phyloP scores from a whole-genome alignment of 1,140 invertebrate genomes.

The Rhyacophila brunnea region DNA sequence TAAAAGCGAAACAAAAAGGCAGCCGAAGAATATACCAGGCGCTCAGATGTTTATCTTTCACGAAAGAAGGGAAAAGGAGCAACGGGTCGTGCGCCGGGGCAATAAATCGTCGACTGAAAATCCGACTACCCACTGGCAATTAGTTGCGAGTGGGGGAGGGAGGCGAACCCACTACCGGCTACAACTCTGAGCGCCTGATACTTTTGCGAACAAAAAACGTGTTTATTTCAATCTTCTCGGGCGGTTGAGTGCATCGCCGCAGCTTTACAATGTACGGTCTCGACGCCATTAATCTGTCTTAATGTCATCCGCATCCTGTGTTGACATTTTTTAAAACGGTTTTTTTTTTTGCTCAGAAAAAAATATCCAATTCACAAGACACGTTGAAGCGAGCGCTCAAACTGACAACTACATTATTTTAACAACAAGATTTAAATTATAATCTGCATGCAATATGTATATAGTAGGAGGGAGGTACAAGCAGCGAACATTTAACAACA shows the following conservation, averaged over 20 bases:
- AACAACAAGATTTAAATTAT: too few species aligned
- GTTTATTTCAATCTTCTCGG: slow-evolving; percentile 31
- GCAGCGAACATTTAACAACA: too few species aligned
- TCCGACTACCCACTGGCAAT: slow-evolving; percentile 35
- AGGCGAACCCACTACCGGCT: not conserved
- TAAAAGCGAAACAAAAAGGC: slow-evolving; percentile 15
- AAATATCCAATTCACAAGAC: too few species aligned
- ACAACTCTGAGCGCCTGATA: slow-evolving; percentile 14
- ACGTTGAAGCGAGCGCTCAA: too few species aligned
- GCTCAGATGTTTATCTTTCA: slow-evolving; percentile 25
- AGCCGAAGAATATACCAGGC: not conserved
- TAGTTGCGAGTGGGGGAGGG: slow-evolving; percentile 26
- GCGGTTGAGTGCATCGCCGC: slow-evolving; percentile 21
- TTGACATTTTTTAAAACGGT: slow-evolving; percentile 18
- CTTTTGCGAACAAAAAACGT: slow-evolving; percentile 15
- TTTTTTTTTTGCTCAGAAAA: not conserved
- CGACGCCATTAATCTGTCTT: slow-evolving; percentile 35
- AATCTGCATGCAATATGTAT: too few species aligned
- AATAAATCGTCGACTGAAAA: slow-evolving; percentile 35
- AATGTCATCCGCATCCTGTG: slow-evolving; percentile 27
- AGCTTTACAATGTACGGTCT: slow-evolving; percentile 25
- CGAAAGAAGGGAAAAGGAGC: slow-evolving; percentile 19
- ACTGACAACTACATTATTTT: too few species aligned
- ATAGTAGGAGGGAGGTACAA: too few species aligned
- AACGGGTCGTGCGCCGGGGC: slow-evolving; percentile 18